Conservation (phyloP, 2,797 vertebrate species). For the Todus mexicanus region DNA sequence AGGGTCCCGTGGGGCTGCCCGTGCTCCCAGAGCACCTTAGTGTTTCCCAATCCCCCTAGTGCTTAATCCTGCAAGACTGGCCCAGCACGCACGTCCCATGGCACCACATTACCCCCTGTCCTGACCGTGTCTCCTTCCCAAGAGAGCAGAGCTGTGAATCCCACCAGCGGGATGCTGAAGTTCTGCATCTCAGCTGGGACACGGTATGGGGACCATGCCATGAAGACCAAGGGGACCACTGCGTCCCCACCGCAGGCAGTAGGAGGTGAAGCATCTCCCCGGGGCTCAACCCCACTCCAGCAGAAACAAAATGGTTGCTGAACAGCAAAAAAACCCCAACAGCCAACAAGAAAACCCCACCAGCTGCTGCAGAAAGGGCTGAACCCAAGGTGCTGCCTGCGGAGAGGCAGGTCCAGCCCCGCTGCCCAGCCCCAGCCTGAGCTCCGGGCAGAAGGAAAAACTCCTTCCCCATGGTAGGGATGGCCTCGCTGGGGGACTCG, state of each 20-base stretch:
- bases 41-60: background rate
- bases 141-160: background rate
- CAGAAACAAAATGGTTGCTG: rapidly evolving
- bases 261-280: background rate
- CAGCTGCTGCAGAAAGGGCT: background rate
- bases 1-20: background rate
- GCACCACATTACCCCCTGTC: rapidly evolving
- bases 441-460: background rate
- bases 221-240: rapidly evolving
- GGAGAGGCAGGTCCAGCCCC: background rate
- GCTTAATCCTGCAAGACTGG: background rate
- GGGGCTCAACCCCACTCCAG: rapidly evolving
- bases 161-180: background rate
- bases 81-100: rapidly evolving
- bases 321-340: background rate
- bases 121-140: background rate
- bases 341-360: rapidly evolving
- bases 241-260: rapidly evolving
- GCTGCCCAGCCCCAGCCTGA: background rate
- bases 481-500: background rate
- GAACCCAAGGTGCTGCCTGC: background rate
- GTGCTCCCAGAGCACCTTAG: background rate
- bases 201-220: rapidly evolving
- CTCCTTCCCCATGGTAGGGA: background rate
- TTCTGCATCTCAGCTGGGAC: background rate